Evolutionary conservation across 2,797 vertebrate species (phyloP), one percentile per base, ranked within the genome.

Genomic region (Gobionotothen gibberifrons): DNA sequence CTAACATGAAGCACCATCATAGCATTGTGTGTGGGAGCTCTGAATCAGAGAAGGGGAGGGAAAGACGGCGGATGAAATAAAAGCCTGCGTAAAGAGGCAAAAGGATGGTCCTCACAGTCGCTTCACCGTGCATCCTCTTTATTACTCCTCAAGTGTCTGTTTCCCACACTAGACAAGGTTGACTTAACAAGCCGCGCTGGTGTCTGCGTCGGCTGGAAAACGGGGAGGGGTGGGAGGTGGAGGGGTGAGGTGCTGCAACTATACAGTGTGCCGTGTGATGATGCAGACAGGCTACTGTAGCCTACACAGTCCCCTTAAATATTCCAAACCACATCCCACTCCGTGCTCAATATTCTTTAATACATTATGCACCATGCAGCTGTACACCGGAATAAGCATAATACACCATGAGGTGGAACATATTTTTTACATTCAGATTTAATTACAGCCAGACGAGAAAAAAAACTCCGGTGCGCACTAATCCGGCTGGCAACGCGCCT

Each of bases 101-200:
- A 51, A 44, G 68, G 70, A 72, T 58, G 75, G 57, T 63, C 22
- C 48, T 16, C 65, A 17, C 72, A 56, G 17, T 19, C 36, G 43
- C 48, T 51, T 39, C 76, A 17, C 83, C 57, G 42, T 68, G 62
- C 76, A 85, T 69, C 83, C 75, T 42, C 61, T 48, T 67, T 46
- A 19, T 83, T 71, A 73, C 84, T 91, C 85, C 87, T 88, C 89
- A 92, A 93, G 89, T 92, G 92, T 92, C 89, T 89, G 86, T 76
- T 93, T 92, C 87, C 88, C 89, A 89, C 87, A 92, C 81, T 88
- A 91, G 90, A 90, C 93, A 93, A 93, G 93, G 93, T 93, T 94
- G 94, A 93, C 91, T 93, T 94, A 94, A 93, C 91, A 89, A 92
- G 90, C 87, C 84, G 87, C 76, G 85, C 86, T 84, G 85, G 84